Evolutionary conservation across 2,888 invertebrate species (phyloP), one percentile per base, ranked within the genome.

Genomic region (Boloria euphrosyne): DNA sequence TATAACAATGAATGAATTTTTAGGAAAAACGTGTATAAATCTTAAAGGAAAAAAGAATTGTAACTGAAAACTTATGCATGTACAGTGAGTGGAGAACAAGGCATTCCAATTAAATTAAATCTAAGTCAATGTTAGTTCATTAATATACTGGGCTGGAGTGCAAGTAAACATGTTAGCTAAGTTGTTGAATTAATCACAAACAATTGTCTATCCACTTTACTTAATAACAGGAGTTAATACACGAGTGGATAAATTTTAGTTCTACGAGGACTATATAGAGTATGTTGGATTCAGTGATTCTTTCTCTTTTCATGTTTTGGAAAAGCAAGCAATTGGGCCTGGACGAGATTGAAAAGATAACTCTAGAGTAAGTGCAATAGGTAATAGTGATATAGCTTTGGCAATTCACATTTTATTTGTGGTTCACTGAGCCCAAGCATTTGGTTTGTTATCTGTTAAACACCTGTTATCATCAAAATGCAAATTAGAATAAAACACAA

Each of bases 41-140:
- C 13, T 51, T 52, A 18, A n/a, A 17, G 18, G 18, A 50, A 52
- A 46, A 44, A 47, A n/a, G 52, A 44, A 64, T 27, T 47, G 52
- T 52, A 52, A 63, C 52, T 65, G 52, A 65, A 46, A 17, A 46
- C 14, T 59, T 52, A 51, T 58, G 18, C 51, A 31, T 17, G 16
- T 17, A 16, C 49, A 46, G 38, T 54, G 52, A n/a, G 5, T 31
- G 16, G 7, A 22, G 6, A n/a, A 16, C 17, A 13, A 51, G 46
- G 46, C n/a, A 57, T 4, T n/a, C 51, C 59, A 65, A 65, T 65
- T 59, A 18, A 58, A 52, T 65, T 63, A 63, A 22, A 54, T 54
- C 50, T 50, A 57, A 43, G 22, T 63, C 50, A 50, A 57, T 57
- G 50, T 63, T 44, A 57, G 38, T 7, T 38, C 31, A 10, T 38